phyloP scores from a whole-genome alignment of 2,888 invertebrate species.

The Amphipoea lucens region DNA sequence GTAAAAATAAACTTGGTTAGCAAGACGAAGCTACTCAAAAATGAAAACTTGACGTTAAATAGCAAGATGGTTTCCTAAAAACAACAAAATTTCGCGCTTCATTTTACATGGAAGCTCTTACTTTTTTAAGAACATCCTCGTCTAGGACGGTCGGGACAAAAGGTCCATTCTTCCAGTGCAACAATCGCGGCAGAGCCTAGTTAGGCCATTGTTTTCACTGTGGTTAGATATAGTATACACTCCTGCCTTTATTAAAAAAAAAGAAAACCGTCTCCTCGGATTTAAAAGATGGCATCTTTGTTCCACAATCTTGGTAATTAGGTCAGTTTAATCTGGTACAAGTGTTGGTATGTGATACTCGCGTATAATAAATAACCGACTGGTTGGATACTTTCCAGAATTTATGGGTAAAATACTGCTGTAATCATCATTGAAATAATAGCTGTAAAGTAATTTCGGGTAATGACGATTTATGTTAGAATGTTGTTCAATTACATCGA shows the following conservation, averaged over 20 bases:
- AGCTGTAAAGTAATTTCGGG: constrained; percentile 19
- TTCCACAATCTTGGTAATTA: constrained; percentile 55
- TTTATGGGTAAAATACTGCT: constrained; percentile 33
- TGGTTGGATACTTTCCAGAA: constrained; percentile 59
- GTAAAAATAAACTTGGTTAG: constrained; percentile 34
- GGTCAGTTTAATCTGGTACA: constrained; percentile 62
- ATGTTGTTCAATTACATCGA: constrained; percentile 4
- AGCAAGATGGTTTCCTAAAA: constrained; percentile 34
- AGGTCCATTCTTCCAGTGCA: constrained; percentile 77
- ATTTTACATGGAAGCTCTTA: constrained; percentile 67
- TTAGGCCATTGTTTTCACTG: constrained; percentile 81
- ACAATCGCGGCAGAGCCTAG: constrained; percentile 82
- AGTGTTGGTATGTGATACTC: constrained; percentile 50
- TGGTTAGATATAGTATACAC: constrained; percentile 70
- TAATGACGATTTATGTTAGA: constrained; percentile 16
- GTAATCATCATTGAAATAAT: constrained; percentile 33
- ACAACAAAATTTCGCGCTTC: constrained; percentile 58
- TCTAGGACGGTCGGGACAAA: constrained; percentile 79
- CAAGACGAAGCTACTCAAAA: not conserved
- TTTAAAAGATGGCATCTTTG: constrained; percentile 46
- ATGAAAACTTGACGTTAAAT: constrained; percentile 18
- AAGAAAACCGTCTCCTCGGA: constrained; percentile 50
- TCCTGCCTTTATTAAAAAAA: constrained; percentile 73
- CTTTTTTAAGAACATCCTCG: constrained; percentile 73
- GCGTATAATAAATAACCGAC: constrained; percentile 46